Conservation (phyloP, 2,797 vertebrate genomes). For the Labeo calbasu region DNA sequence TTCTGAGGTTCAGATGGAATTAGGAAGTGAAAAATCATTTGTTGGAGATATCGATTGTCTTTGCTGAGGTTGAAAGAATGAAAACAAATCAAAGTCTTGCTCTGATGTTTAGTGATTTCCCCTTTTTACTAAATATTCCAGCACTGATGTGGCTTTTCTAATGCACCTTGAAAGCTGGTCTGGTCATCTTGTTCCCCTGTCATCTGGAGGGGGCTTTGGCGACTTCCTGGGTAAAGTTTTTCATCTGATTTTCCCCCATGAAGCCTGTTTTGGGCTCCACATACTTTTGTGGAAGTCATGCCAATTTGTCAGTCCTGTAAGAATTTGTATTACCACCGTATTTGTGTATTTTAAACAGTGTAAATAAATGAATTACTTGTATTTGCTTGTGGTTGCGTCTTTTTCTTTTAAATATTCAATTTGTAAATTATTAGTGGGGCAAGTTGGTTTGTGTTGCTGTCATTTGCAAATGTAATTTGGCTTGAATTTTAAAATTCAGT, state of each 20-base stretch:
- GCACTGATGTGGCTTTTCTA: slow-evolving; percentile 55
- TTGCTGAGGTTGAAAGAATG: slow-evolving; percentile 1
- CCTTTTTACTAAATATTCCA: slow-evolving; percentile 41
- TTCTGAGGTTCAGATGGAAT: neutral
- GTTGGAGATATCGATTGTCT: neutral
- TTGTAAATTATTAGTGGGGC: neutral
- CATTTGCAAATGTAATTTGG: too few species aligned
- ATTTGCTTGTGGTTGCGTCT: slow-evolving; percentile 31
- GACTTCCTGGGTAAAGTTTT: slow-evolving; percentile 12
- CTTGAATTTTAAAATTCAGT: too few species aligned
- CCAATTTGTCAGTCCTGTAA: slow-evolving; percentile 72
- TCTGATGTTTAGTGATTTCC: neutral
- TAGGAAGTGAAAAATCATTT: slow-evolving; percentile 16
- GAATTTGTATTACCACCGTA: slow-evolving; percentile 84
- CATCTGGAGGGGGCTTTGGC: slow-evolving; percentile 27
- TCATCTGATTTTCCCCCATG: slow-evolving; percentile 22
- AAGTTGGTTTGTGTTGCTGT: neutral
- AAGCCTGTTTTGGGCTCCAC: slow-evolving; percentile 59
- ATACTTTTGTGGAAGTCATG: slow-evolving; percentile 71
- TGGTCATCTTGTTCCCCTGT: slow-evolving; percentile 33
- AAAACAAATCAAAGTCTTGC: slow-evolving; percentile 19
- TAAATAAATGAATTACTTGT: slow-evolving; percentile 95
- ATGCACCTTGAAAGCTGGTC: slow-evolving; percentile 40
- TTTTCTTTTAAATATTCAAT: neutral
- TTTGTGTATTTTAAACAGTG: slow-evolving; percentile 87